phyloP scores from a whole-genome alignment of 1,140 invertebrate genomes.

The Diabrotica virgifera region DNA sequence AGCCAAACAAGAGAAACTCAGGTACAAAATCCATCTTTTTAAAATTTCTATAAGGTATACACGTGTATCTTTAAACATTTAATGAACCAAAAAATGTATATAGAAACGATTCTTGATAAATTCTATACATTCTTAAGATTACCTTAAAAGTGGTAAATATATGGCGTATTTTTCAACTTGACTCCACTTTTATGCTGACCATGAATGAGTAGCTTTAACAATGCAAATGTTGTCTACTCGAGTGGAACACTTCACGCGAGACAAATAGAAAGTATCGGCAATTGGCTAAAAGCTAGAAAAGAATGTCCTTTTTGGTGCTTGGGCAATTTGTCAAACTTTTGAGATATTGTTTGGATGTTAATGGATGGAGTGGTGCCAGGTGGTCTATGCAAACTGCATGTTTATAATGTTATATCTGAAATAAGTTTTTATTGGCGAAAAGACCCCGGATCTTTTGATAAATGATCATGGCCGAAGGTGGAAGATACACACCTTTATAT shows the following conservation, averaged over 20 bases:
- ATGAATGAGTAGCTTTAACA: slow-evolving; percentile 17
- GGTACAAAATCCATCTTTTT: slow-evolving; percentile 12
- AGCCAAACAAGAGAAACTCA: slow-evolving; percentile 1
- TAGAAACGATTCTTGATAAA: neutral
- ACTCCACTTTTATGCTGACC: slow-evolving; percentile 10
- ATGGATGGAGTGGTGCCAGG: neutral
- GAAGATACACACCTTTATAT: too few species aligned
- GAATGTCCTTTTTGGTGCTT: neutral
- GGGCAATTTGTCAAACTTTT: slow-evolving; percentile 1
- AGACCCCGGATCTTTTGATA: neutral
- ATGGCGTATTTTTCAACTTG: slow-evolving; percentile 20
- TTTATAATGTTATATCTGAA: neutral
- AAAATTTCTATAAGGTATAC: slow-evolving; percentile 7
- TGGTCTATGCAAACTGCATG: neutral
- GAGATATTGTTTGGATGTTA: neutral
- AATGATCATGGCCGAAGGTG: too few species aligned
- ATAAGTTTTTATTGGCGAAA: neutral
- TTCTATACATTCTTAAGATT: slow-evolving; percentile 3
- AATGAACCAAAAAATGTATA: slow-evolving; percentile 21
- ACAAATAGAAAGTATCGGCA: neutral
- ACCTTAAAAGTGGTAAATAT: slow-evolving; percentile 16
- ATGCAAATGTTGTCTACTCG: slow-evolving; percentile 19
- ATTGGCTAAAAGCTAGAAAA: neutral
- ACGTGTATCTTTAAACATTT: slow-evolving; percentile 13
- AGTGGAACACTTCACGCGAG: slow-evolving; percentile 12